Evolutionary conservation across 2,888 invertebrate species (phyloP).

Genomic region (Drosophila ezoana): DNA sequence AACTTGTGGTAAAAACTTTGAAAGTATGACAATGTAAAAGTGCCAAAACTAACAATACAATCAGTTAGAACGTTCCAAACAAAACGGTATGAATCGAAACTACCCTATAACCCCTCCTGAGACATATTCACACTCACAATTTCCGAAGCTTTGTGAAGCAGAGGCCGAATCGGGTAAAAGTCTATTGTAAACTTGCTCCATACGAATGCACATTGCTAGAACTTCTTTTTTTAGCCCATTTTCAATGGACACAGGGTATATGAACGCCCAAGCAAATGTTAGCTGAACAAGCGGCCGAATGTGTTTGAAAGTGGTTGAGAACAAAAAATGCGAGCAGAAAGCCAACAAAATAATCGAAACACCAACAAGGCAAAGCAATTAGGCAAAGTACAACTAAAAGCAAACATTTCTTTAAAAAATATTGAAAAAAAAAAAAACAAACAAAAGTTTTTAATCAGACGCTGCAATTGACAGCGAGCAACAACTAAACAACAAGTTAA

Average conservation of each 20-base stretch:
- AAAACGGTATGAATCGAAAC: background rate
- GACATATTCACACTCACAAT: no score
- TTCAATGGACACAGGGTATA: background rate
- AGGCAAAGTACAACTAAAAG: conserved; percentile 24
- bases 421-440: background rate
- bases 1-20: conserved; percentile 20
- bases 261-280: conserved; percentile 12
- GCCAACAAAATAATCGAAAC: conserved; percentile 11
- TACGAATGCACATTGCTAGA: no score
- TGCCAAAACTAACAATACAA: conserved; percentile 5
- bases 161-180: no score
- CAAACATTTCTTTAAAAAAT: conserved; percentile 2
- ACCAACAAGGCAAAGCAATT: conserved; percentile 32
- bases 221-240: background rate
- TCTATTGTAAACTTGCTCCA: no score
- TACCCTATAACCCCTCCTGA: background rate
- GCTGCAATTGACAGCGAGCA: conserved; percentile 30
- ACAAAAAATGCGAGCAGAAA: conserved; percentile 4
- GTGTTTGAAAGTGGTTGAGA: background rate
- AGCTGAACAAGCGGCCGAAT: conserved; percentile 6
- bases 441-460: conserved; percentile 10
- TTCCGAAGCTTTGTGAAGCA: no score
- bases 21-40: conserved; percentile 5
- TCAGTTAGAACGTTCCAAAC: background rate
- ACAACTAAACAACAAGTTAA: background rate